Base-by-base conservation (phyloP, 2,888 invertebrate genomes). In the Pheosia gnoma region DNA sequence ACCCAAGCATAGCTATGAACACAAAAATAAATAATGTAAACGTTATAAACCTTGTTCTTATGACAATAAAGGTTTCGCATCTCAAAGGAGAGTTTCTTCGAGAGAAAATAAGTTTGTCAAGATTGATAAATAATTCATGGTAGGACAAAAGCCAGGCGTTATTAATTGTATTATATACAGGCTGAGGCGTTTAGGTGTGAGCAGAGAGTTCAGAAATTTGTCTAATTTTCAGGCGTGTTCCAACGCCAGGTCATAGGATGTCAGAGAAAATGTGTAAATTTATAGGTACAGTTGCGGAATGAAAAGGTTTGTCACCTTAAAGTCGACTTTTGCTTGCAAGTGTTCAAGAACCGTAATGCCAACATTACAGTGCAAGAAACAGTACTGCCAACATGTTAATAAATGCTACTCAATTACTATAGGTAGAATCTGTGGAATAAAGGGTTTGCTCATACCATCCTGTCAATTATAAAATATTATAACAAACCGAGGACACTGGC, bases 101-200 rank as follows among this genome's bases (percentile, higher is more conserved):
- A 37, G 3, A 36, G 11, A 53, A 53, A 53, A 53, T 36, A 53
- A 37, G 37, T 53, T 53, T 37, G 53, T 53, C 53, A 37, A 53
- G 37, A 53, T 37, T 53, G 53, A 53, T 53, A 53, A 53, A 53
- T 53, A 53, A 53, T 53, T 53, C 53, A 53, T 53, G 37, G 53
- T 11, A 9, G 36, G 53, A 37, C 53, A 36, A 53, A 53, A 53
- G 51, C 53, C 53, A 51, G 53, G 25, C 53, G 11, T 9, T 53
- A 53, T 53, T 53, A 53, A 53, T 53, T 53, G 53, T 37, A 37
- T 53, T 53, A 53, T 53, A 53, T 53, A 53, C 53, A 13, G 9
- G 36, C 53, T 4, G 11, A 37, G 53, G 53, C 53, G 37, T 37
- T 11, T 6, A 25, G 51, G 51, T 38, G 37, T 37, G 37, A 37